phyloP scores from a whole-genome alignment of 1,140 invertebrate genomes.

The Zaprionus taronus region DNA sequence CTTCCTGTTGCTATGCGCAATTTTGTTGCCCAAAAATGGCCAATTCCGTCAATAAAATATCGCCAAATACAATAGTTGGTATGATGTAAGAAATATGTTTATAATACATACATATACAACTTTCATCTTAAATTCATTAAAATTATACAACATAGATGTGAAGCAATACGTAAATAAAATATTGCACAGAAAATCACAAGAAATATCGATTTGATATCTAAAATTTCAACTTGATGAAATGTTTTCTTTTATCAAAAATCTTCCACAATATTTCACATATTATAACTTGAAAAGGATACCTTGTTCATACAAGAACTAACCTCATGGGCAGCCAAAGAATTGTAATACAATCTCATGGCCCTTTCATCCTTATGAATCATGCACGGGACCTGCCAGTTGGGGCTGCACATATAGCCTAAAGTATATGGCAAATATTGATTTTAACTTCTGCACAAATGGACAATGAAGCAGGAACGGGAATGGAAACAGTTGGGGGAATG shows the following conservation, averaged over 20 bases:
- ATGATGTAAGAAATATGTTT: too few relatives aligned
- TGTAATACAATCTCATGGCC: background rate
- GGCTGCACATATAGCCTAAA: background rate
- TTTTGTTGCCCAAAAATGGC: slow-evolving; percentile 16
- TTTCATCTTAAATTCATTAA: too few relatives aligned
- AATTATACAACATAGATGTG: too few relatives aligned
- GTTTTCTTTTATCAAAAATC: too few relatives aligned
- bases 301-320: background rate
- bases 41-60: too few relatives aligned
- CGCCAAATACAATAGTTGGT: too few relatives aligned
- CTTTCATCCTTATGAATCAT: background rate
- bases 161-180: too few relatives aligned
- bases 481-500: background rate
- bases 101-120: too few relatives aligned
- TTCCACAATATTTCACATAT: too few relatives aligned
- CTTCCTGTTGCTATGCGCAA: slow-evolving; percentile 66
- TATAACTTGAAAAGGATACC: background rate
- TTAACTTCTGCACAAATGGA: slow-evolving; percentile 49
- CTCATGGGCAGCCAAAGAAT: background rate
- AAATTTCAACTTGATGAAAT: too few relatives aligned
- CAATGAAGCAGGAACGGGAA: slow-evolving; percentile 30
- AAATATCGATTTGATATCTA: too few relatives aligned
- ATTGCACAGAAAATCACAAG: too few relatives aligned
- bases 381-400: background rate
- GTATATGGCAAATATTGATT: slow-evolving; percentile 68